A percentile compares a stretch with the other conserved stretches of the same genome.
Evolutionary conservation across 2,113 vertebrate genomes (phyloP).

Genomic region (Amphiprion ocellaris): DNA sequence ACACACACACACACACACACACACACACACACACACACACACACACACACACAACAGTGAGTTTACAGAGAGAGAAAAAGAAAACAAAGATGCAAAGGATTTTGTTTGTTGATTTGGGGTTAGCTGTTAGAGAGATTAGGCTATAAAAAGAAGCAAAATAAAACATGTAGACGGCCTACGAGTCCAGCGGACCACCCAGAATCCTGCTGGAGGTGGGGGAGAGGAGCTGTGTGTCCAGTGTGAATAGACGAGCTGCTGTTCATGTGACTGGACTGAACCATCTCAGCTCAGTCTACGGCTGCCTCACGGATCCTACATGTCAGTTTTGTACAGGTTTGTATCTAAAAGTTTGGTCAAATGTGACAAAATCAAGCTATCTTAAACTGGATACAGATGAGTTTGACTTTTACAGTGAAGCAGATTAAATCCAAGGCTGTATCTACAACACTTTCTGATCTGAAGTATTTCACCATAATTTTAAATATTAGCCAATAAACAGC

Average conservation of each 20-base stretch:
- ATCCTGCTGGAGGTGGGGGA: conserved; percentile 54
- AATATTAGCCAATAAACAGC: too few species aligned
- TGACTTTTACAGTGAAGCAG: not conserved
- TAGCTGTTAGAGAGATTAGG: conserved; percentile 76
- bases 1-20: conserved; percentile 17
- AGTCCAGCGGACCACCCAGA: conserved; percentile 88
- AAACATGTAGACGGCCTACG: conserved; percentile 64
- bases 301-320: not conserved
- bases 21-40: not conserved
- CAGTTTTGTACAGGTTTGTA: too few species aligned
- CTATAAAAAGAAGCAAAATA: conserved; percentile 79
- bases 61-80: conserved; percentile 61
- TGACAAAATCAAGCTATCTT: not conserved
- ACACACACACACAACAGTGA: conserved; percentile 26
- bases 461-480: too few species aligned
- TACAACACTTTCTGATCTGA: too few species aligned
- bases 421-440: too few species aligned
- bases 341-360: not conserved
- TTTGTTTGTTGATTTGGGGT: conserved; percentile 82
- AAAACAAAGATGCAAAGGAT: conserved; percentile 74
- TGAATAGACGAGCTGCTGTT: too few species aligned
- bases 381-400: not conserved
- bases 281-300: not conserved
- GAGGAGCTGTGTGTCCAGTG: conserved; percentile 35
- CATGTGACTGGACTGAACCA: too few species aligned